Conservation (phyloP, 2,113 vertebrate species). For the Hydropotes inermis region DNA sequence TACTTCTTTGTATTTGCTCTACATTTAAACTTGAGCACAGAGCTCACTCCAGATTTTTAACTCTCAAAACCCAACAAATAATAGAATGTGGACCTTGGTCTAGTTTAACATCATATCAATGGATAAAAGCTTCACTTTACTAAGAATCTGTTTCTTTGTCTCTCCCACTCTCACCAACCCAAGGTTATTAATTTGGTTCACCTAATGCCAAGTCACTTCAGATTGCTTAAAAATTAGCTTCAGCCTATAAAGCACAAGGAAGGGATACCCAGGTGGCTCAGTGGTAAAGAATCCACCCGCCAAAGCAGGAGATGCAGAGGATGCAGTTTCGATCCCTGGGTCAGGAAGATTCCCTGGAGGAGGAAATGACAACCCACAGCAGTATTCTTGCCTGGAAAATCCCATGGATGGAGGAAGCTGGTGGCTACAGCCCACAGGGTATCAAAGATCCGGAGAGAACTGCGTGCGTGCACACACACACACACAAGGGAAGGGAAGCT, state of each 20-base stretch:
- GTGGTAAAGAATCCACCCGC: not conserved
- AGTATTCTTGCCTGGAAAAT: not conserved
- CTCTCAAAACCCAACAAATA: not conserved
- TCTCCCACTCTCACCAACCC: not conserved
- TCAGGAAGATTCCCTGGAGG: not conserved
- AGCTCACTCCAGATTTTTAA: not conserved
- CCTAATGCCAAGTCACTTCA: not conserved
- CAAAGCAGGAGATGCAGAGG: not conserved
- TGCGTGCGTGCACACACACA: fast-evolving
- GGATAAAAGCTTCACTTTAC: not conserved
- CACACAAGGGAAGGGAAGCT: not conserved
- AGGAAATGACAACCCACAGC: not conserved
- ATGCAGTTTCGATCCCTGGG: not conserved
- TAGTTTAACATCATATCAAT: not conserved
- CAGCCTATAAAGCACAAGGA: not conserved
- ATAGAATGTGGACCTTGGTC: not conserved
- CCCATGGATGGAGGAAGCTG: not conserved
- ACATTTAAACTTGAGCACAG: not conserved
- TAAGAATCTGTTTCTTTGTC: not conserved
- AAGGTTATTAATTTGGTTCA: not conserved
- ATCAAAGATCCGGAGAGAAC: not conserved
- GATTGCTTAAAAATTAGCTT: not conserved
- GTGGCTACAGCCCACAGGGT: not conserved
- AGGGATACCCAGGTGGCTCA: not conserved
- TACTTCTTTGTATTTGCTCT: not conserved